Evolutionary conservation across 1,140 invertebrate genomes (phyloP).

Genomic region (Drosophila gunungcola): DNA sequence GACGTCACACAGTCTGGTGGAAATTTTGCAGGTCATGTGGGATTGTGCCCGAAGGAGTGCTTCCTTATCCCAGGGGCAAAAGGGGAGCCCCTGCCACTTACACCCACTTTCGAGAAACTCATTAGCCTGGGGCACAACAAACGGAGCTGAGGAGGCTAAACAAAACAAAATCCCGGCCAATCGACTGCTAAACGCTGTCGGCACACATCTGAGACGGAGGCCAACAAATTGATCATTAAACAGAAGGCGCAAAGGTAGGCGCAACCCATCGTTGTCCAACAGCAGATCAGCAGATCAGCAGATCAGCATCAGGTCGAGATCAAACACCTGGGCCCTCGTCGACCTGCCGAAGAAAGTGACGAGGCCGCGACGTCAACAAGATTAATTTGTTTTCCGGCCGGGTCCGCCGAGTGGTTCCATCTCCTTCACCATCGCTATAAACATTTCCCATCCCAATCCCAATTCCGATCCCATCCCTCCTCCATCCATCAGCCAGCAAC

Average conservation of each 20-base stretch:
- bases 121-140: slow-evolving; percentile 59
- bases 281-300: slow-evolving; percentile 43
- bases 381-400: slow-evolving; percentile 80
- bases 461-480: slow-evolving; percentile 12
- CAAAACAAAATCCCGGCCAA: slow-evolving; percentile 45
- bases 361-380: slow-evolving; percentile 67
- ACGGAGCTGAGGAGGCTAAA: slow-evolving; percentile 6
- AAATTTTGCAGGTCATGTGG: slow-evolving; percentile 13
- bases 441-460: slow-evolving; percentile 21
- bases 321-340: slow-evolving; percentile 74
- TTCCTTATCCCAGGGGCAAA: slow-evolving; percentile 5
- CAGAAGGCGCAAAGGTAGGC: slow-evolving; percentile 78
- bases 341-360: slow-evolving; percentile 69
- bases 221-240: slow-evolving; percentile 84
- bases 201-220: slow-evolving; percentile 73
- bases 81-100: slow-evolving; percentile 54
- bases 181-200: slow-evolving; percentile 72
- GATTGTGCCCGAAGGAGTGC: background rate
- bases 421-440: slow-evolving; percentile 15
- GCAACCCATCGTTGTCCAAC: slow-evolving; percentile 62
- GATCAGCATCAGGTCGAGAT: slow-evolving; percentile 61
- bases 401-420: slow-evolving; percentile 26
- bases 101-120: slow-evolving; percentile 73
- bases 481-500: slow-evolving; percentile 53
- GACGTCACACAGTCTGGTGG: slow-evolving; percentile 53